phyloP scores from a whole-genome alignment of 2,113 vertebrate genomes.

The Edolisoma coerulescens region DNA sequence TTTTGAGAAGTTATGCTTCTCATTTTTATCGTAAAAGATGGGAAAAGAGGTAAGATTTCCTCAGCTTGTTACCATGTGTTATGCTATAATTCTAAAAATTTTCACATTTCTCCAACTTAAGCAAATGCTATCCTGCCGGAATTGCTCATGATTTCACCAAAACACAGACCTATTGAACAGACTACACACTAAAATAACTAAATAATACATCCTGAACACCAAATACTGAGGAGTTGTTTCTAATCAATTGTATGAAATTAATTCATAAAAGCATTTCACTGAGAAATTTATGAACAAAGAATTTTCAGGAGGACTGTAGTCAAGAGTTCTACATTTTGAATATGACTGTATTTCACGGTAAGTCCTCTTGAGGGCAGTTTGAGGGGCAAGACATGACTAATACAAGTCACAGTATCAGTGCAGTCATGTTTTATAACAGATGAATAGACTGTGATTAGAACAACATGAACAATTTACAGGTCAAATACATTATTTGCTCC shows the following conservation, averaged over 20 bases:
- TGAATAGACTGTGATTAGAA: background rate
- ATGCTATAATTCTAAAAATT: background rate
- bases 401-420: background rate
- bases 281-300: background rate
- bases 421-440: background rate
- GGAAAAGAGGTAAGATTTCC: background rate
- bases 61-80: background rate
- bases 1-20: background rate
- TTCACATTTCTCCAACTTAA: background rate
- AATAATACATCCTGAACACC: background rate
- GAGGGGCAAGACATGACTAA: background rate
- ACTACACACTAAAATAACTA: background rate
- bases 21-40: background rate
- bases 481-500: background rate
- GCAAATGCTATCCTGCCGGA: background rate
- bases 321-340: background rate
- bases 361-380: background rate
- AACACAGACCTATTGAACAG: background rate
- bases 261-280: background rate
- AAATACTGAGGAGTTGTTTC: background rate
- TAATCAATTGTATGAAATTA: background rate
- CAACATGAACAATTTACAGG: background rate
- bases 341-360: background rate
- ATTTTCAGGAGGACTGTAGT: background rate
- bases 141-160: background rate